Evolutionary conservation across 1,140 invertebrate species (phyloP).

Genomic region (Copidosoma floridanum): DNA sequence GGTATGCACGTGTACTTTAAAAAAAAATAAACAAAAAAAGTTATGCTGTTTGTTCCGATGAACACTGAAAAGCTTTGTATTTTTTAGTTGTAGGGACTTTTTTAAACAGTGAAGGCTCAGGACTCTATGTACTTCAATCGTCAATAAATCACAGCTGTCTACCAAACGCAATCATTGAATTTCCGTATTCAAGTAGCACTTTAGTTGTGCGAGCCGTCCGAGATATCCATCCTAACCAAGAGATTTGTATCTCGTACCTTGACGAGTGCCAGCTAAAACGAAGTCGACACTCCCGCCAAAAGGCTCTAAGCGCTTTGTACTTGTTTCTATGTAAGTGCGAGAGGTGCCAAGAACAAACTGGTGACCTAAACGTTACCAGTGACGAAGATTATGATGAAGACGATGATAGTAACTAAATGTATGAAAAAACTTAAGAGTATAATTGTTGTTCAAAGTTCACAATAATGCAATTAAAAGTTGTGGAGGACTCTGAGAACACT

Average conservation of each 20-base stretch:
- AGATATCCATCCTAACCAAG: constrained; percentile 78
- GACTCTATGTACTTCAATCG: constrained; percentile 82
- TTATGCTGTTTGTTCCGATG: neutral
- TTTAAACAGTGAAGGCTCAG: constrained; percentile 91
- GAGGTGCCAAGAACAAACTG: constrained; percentile 72
- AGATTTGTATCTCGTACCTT: constrained; percentile 89
- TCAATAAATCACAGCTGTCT: constrained; percentile 89
- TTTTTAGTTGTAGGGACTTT: constrained; percentile 78
- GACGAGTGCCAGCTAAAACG: constrained; percentile 78
- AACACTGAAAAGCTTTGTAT: neutral
- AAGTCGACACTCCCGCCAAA: constrained; percentile 83
- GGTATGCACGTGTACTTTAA: constrained; percentile 65
- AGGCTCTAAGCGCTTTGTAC: constrained; percentile 80
- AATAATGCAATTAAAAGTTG: too few relatives aligned
- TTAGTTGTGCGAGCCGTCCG: constrained; percentile 73
- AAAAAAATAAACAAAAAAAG: too few relatives aligned
- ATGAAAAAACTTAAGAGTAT: too few relatives aligned
- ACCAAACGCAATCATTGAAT: constrained; percentile 84
- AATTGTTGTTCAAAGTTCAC: too few relatives aligned
- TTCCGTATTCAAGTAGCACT: constrained; percentile 80
- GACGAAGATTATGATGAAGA: constrained; percentile 49
- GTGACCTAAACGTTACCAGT: constrained; percentile 79
- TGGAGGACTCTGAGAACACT: too few relatives aligned
- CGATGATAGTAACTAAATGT: constrained; percentile 22
- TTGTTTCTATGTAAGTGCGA: constrained; percentile 80